Conservation (phyloP, 1,140 invertebrate genomes). For the Saccostrea glomerata region DNA sequence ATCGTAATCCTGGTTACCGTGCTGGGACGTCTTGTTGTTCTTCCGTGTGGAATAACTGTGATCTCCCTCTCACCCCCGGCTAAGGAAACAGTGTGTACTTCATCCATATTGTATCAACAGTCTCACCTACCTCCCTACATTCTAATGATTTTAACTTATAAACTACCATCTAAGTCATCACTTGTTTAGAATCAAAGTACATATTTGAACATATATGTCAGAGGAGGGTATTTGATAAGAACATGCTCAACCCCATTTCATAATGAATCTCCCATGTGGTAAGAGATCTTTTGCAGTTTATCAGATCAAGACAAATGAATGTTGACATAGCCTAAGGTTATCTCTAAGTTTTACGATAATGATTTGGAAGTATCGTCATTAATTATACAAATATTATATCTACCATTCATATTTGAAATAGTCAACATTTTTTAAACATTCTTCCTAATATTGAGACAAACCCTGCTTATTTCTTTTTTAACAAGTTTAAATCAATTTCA, state of each 20-base stretch:
- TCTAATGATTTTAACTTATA: constrained; percentile 5
- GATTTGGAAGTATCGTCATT: constrained; percentile 21
- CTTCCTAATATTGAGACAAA: too few species aligned
- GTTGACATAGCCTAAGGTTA: constrained; percentile 29
- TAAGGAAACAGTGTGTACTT: constrained; percentile 2
- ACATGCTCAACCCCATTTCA: not conserved
- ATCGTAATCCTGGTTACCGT: constrained; percentile 6
- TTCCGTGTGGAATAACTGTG: constrained; percentile 7
- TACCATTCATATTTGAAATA: constrained; percentile 21
- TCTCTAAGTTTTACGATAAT: not conserved
- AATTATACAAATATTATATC: not conserved
- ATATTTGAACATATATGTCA: constrained; percentile 25
- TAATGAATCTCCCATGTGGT: not conserved
- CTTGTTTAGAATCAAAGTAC: constrained; percentile 9
- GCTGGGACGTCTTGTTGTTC: constrained; percentile 2
- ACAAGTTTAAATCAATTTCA: too few species aligned
- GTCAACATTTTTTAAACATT: not conserved
- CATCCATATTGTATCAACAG: constrained; percentile 2
- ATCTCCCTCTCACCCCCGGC: not conserved
- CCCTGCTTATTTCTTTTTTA: too few species aligned
- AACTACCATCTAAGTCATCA: constrained; percentile 22
- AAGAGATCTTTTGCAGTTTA: constrained; percentile 27
- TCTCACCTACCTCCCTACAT: not conserved
- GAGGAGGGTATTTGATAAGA: constrained; percentile 26
- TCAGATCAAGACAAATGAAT: constrained; percentile 23